phyloP scores from a whole-genome alignment of 2,888 invertebrate species.

The Pachydiplax longipennis region DNA sequence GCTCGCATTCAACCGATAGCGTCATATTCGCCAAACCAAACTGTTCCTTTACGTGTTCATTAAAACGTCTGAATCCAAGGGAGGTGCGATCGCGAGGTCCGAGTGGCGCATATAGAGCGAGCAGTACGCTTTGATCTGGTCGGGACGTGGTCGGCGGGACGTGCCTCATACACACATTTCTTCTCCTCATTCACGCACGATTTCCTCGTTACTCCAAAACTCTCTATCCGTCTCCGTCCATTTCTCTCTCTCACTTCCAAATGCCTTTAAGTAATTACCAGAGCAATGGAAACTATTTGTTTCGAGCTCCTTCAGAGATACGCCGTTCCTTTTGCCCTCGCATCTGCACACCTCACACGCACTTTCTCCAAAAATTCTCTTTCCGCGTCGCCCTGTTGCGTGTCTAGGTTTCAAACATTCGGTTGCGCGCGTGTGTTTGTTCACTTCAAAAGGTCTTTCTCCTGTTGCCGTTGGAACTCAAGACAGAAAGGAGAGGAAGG shows the following conservation, averaged over 20 bases:
- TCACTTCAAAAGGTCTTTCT: conserved; percentile 17
- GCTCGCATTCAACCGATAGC: not conserved
- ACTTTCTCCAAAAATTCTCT: not conserved
- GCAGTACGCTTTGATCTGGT: conserved; percentile 11
- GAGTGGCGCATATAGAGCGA: conserved; percentile 9
- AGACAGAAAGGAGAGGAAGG: too few species aligned
- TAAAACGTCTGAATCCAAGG: not conserved
- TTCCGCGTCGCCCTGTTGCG: not conserved
- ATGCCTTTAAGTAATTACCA: conserved; percentile 37
- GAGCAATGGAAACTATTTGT: conserved; percentile 34
- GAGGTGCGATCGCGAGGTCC: not conserved
- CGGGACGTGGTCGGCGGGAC: conserved; percentile 23
- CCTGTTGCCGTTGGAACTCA: not conserved
- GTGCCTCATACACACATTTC: not conserved
- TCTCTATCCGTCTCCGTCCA: not conserved
- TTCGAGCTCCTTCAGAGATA: not conserved
- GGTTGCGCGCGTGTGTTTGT: conserved; percentile 12
- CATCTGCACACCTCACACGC: not conserved
- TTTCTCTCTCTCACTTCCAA: not conserved
- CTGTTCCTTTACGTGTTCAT: not conserved
- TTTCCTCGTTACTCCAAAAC: not conserved
- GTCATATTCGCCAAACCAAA: not conserved
- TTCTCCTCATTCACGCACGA: conserved; percentile 2
- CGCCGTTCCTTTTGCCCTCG: not conserved
- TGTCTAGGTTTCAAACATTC: conserved; percentile 30